Base-by-base conservation (phyloP, 2,113 vertebrate genomes). In the Phodopus roborovskii region DNA sequence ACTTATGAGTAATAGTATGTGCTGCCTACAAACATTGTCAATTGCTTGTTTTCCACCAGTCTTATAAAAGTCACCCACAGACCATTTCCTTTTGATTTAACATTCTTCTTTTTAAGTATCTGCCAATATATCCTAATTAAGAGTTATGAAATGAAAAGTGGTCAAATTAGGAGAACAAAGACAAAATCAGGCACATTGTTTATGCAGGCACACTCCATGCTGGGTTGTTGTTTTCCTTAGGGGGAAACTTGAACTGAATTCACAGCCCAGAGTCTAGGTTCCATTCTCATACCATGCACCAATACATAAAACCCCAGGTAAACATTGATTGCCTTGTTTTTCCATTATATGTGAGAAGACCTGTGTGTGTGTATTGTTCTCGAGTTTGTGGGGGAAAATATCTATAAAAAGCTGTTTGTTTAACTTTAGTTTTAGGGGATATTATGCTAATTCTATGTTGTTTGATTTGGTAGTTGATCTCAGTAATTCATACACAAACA, bases 81-180 rank as follows among this genome's bases (percentile, higher is more conserved):
- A 28, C 16, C 42, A 45, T 26, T 50, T 78, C 33, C 39, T n/a
- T 94, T 81, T 84, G 66, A 42, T 24, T 17, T 42, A 66, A 24
- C n/a, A 22, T 22, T 39, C 26, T 45, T 58, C 64, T 84, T 94
- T 70, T 53, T 62, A 89, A 81, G 39, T 66, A 36, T 62, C 70
- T 94, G 22, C n/a, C n/a, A 86, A 94, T 88, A 68, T 50, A 42
- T 60, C 30, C 45, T 74, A 70, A 70, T 96, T 91, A 86, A 75
- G 30, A 66, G 19, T 39, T 26, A 24, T 9, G 20, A 53, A 48
- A 97, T 83, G 45, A 94, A 71, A 82, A 94, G 74, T 95, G 22
- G 86, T 60, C 74, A 96, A 81, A 94, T 83, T 66, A 86, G 28
- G 75, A 89, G 22, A 83, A 26, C 39, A 82, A 70, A 88, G 56